Evolutionary conservation across 2,888 invertebrate species (phyloP), one percentile per base, ranked within the genome.

Genomic region (Carterocephalus palaemon): DNA sequence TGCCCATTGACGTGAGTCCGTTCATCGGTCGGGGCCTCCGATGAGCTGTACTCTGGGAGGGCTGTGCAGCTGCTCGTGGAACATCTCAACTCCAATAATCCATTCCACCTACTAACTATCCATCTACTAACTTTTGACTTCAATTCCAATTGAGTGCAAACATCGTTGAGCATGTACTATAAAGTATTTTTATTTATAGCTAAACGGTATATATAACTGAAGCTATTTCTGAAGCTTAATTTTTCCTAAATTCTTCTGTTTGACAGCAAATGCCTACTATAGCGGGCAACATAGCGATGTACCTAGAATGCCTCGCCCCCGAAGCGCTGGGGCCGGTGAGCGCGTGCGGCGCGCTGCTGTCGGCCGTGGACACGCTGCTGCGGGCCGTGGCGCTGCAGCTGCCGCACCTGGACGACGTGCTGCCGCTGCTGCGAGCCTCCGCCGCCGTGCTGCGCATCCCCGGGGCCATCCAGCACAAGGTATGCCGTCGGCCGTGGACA

Each of bases 31-130:
- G 91, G 95, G 9, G 99, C 99, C 79, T 99, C 99, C 83, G 94
- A 93, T 66, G 99, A 99, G 75, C 77, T 99, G 42, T 98, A 96
- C 70, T 97, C 97, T 1, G 94, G 97, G 46, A 95, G 96, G 5
- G 98, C 99, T 5, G 88, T 99, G 48, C 97, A 97, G 69, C 88
- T 96, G 55, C 89, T 99, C 16, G 90, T 97, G n/a, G 97, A 97
- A 46, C 85, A 87, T 46, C 67, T 84, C 43, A 87, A 87, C 62
- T 82, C 84, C 2, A 85, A 85, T 73, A 87, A 87, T 51, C 82
- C 82, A 0, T 46, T 87, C 23, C 86, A 6, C 4, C 8, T 10
- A 7, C n/a, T 26, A 16, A 26, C 2, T 16, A 13, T n/a, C n/a
- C n/a, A n/a, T n/a, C n/a, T n/a, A n/a, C n/a, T n/a, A n/a, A n/a